Evolutionary conservation across 1,140 invertebrate genomes (phyloP).

Genomic region (Lucilia cuprina): DNA sequence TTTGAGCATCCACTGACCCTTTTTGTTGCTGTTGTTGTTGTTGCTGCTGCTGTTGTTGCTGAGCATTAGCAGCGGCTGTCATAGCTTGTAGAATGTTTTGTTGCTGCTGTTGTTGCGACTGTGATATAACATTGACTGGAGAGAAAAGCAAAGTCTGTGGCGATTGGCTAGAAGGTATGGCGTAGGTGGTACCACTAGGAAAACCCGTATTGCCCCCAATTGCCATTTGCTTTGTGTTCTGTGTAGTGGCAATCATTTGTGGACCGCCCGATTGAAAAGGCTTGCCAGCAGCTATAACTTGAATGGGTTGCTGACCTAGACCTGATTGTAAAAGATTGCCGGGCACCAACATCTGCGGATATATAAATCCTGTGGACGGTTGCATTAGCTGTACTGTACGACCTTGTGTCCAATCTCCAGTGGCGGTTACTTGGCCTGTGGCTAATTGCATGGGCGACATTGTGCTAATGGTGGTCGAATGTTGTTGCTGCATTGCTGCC

Average conservation of each 20-base stretch:
- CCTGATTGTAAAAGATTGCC: conserved; percentile 79
- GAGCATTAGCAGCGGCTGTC: conserved; percentile 43
- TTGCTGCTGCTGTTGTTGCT: conserved; percentile 46
- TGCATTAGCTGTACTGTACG: conserved; percentile 80
- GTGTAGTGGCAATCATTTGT: conserved; percentile 78
- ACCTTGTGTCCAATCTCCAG: conserved; percentile 69
- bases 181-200: conserved; percentile 67
- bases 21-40: conserved; percentile 45
- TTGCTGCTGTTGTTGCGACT: conserved; percentile 66
- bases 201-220: conserved; percentile 66
- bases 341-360: conserved; percentile 80
- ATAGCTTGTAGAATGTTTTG: conserved; percentile 57
- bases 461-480: conserved; percentile 64
- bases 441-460: conserved; percentile 65
- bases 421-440: conserved; percentile 62
- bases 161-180: conserved; percentile 79
- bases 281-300: conserved; percentile 78
- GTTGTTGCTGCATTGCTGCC: conserved; percentile 63
- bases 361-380: conserved; percentile 82
- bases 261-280: conserved; percentile 80
- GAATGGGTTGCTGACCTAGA: conserved; percentile 75
- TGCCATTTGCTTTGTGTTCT: conserved; percentile 70
- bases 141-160: conserved; percentile 83
- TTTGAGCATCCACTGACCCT: conserved; percentile 44
- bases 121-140: conserved; percentile 76